These are phyloP conservation scores for Scolopax mira DNA, from an alignment of 2,113 vertebrate genomes.

Conservation along the genomic window DNA sequence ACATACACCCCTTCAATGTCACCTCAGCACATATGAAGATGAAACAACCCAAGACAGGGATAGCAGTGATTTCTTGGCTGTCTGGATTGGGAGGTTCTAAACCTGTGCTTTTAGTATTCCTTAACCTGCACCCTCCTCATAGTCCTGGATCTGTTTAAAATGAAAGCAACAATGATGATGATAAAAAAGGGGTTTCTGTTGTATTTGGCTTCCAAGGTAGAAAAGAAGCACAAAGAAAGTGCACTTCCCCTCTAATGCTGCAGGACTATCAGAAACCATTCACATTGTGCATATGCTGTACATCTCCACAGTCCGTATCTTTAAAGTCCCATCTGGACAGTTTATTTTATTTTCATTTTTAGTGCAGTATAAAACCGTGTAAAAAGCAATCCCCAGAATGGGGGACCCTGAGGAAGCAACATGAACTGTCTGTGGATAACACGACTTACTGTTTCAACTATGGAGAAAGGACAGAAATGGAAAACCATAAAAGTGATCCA, in stretches of 20 bases:
- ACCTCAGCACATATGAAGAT: neutral
- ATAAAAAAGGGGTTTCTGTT: neutral
- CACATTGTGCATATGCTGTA: neutral
- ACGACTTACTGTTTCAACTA: neutral
- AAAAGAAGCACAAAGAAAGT: neutral
- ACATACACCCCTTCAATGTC: neutral
- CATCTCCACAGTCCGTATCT: neutral
- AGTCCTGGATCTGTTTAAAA: neutral
- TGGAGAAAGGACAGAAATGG: neutral
- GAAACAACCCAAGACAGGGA: neutral
- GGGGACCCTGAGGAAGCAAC: neutral
- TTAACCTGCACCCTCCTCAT: neutral
- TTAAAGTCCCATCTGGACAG: conserved; percentile 7
- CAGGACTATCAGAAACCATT: neutral
- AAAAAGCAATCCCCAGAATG: neutral
- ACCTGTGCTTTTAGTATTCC: neutral
- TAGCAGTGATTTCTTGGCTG: neutral
- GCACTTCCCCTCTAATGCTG: neutral
- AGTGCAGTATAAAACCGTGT: neutral
- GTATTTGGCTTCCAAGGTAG: neutral
- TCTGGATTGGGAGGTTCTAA: neutral
- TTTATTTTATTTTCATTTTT: conserved; percentile 42
- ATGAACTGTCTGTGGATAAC: neutral
- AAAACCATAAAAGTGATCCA: conserved; percentile 9
- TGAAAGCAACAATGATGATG: neutral